Conservation (phyloP, 2,113 vertebrate genomes). For the Alexandromys fortis region DNA sequence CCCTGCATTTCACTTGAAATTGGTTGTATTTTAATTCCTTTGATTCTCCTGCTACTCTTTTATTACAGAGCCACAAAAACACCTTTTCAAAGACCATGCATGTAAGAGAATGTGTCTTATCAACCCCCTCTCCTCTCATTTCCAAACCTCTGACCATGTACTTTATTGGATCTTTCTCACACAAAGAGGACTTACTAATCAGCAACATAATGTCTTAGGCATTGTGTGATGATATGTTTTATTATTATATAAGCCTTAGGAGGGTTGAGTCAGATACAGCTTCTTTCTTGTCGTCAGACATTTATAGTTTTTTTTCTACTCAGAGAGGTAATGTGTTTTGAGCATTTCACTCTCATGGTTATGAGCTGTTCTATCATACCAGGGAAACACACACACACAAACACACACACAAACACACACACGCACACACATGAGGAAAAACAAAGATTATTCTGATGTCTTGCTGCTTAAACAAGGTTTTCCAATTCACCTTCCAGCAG, state of each 20-base stretch:
- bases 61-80: slow-evolving; percentile 25
- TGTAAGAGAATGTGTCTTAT: not conserved
- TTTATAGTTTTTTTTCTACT: not conserved
- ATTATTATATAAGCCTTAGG: not conserved
- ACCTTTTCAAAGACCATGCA: not conserved
- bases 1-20: slow-evolving; percentile 65
- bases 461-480: not conserved
- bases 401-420: no score
- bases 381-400: not conserved
- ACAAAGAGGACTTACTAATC: not conserved
- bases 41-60: slow-evolving; percentile 37
- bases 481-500: not conserved
- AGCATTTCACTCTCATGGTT: not conserved
- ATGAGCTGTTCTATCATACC: not conserved
- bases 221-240: not conserved
- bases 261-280: not conserved
- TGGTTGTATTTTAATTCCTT: slow-evolving; percentile 72
- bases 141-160: not conserved
- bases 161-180: not conserved
- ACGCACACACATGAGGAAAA: not conserved
- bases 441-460: not conserved
- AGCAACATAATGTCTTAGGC: not conserved
- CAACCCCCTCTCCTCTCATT: not conserved
- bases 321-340: not conserved
- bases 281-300: not conserved